Evolutionary conservation across 2,888 invertebrate species (phyloP), one percentile per base, ranked within the genome.

Genomic region (Drosophila rellima): DNA sequence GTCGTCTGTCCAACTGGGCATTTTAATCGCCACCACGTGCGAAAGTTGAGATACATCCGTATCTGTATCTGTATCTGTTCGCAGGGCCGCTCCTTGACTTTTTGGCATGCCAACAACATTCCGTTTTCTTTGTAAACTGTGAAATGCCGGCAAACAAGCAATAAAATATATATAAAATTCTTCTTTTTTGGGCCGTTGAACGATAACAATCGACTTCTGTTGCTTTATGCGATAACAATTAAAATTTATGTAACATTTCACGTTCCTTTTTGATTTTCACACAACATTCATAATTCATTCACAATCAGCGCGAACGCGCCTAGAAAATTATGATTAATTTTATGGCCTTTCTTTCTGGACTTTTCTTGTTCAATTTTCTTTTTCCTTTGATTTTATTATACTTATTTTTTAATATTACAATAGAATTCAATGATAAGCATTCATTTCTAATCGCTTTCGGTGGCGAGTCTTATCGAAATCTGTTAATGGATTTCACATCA

Each of bases 1-100:
- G 26, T 26, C 20, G 20, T 20, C 26, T 2, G 44, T 62, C 29
- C 2, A 23, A 44, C 44, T 54, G 35, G 15, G 29, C 55, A 62
- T 67, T 23, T 67, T 51, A 45, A 67, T 62, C 62, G 66, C 31
- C 44, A 56, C 62, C 67, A 67, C 67, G 67, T 67, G 67, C 67
- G 54, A 63, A 50, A 40, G 17, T 60, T 50, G 4, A 62, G 54
- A 50, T 51, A 31, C 23, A 18, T 59, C 44, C 10, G 51, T 48
- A 40, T n/a, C n/a, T n/a, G n/a, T n/a, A n/a, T n/a, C n/a, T n/a
- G n/a, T 26, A 29, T n/a, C 42, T 60, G 42, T 44, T 35, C 26
- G 20, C 51, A 3, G 33, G 35, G 63, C 20, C 66, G 50, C 66
- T 37, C 66, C 66, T 62, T 55, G 62, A 66, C 54, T 62, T 66